Percentiles rank a stretch among this genome's conserved stretches.
phyloP scores from a whole-genome alignment of 2,797 vertebrate species.

The Hipposideros larvatus region DNA sequence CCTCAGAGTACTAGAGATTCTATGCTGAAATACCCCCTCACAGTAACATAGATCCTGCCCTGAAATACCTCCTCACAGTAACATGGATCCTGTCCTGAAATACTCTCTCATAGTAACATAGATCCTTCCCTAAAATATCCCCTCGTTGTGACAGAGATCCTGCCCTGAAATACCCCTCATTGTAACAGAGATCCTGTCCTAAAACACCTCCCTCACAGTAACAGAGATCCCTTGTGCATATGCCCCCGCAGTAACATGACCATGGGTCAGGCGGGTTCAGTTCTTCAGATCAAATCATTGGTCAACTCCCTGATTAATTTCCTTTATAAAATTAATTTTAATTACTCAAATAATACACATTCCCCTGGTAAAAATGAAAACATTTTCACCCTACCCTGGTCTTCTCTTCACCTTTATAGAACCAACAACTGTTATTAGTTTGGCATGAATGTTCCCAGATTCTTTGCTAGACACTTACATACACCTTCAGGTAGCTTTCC shows the following conservation, averaged over 20 bases:
- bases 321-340: slow-evolving; percentile 14
- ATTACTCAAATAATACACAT: neutral
- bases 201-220: too few relatives aligned
- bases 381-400: neutral
- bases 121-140: neutral
- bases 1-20: too few relatives aligned
- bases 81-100: neutral
- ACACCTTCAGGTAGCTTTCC: neutral
- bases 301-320: neutral
- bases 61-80: neutral
- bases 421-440: neutral
- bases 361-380: neutral
- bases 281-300: neutral
- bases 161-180: too few relatives aligned
- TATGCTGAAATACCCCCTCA: too few relatives aligned
- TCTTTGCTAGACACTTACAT: neutral
- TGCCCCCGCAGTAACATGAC: neutral
- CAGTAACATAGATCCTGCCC: neutral
- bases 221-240: too few relatives aligned
- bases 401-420: neutral
- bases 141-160: too few relatives aligned
- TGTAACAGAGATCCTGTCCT: too few relatives aligned
- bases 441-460: neutral
- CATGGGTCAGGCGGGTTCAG: neutral
- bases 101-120: too few relatives aligned